Evolutionary conservation across 2,888 invertebrate species (phyloP).

Genomic region (Drosophila nigritarsus): DNA sequence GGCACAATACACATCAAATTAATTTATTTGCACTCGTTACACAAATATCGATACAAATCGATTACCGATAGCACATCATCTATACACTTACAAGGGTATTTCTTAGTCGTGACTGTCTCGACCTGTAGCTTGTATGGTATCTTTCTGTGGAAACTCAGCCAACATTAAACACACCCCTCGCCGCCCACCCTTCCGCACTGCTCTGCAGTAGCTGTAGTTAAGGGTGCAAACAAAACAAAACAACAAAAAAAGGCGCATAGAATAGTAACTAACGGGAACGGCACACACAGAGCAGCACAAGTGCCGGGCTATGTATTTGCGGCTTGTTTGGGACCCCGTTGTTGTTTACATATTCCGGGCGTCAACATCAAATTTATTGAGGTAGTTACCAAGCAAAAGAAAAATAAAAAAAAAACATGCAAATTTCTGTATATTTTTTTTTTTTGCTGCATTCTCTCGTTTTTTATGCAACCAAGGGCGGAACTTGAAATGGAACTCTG

Average conservation of each 20-base stretch:
- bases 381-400: conserved; percentile 70
- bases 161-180: background rate
- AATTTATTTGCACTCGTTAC: background rate
- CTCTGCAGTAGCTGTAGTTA: conserved; percentile 9
- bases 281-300: conserved; percentile 28
- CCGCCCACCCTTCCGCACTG: background rate
- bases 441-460: conserved; percentile 1
- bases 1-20: background rate
- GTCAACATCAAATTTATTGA: conserved; percentile 80
- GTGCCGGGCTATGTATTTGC: conserved; percentile 48
- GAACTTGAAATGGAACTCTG: conserved; percentile 41
- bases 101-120: background rate
- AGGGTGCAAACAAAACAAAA: conserved; percentile 40
- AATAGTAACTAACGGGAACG: conserved; percentile 53
- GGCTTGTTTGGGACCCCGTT: conserved; percentile 17
- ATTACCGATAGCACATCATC: background rate
- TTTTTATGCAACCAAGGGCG: conserved; percentile 23
- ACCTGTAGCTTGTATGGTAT: background rate
- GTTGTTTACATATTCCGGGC: conserved; percentile 52
- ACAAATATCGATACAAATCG: background rate
- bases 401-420: conserved; percentile 30
- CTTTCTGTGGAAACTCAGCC: background rate
- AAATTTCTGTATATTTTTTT: conserved; percentile 35
- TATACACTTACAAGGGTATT: background rate
- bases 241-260: conserved; percentile 28